phyloP scores from a whole-genome alignment of 1,140 invertebrate species.

The Prorops nasuta region DNA sequence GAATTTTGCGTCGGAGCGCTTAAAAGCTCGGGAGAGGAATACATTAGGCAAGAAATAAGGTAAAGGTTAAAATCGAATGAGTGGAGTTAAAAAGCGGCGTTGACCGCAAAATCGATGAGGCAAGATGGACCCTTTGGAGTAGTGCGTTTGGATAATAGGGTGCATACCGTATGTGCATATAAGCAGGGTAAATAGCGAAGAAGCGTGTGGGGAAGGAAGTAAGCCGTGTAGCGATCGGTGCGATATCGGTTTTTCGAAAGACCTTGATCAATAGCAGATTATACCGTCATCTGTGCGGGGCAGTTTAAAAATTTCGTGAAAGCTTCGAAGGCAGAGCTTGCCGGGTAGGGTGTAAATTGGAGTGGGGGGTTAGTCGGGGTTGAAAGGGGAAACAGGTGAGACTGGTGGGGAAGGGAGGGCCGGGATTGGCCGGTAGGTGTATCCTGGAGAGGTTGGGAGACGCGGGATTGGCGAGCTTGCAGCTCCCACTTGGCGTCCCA shows the following conservation, averaged over 20 bases:
- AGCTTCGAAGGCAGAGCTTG: slow-evolving; percentile 41
- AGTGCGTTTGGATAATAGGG: slow-evolving; percentile 7
- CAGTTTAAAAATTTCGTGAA: slow-evolving; percentile 53
- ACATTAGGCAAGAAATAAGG: not conserved
- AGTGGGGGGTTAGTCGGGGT: slow-evolving; percentile 13
- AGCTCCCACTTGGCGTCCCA: slow-evolving; percentile 32
- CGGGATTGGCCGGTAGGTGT: slow-evolving; percentile 52
- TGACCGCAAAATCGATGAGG: not conserved
- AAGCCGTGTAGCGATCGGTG: slow-evolving; percentile 29
- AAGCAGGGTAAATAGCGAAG: no score
- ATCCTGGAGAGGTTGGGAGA: slow-evolving; percentile 43
- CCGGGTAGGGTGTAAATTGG: slow-evolving; percentile 5
- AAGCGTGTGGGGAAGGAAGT: slow-evolving; percentile 12
- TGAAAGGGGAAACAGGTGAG: slow-evolving; percentile 25
- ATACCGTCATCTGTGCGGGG: slow-evolving; percentile 49
- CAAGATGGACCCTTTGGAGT: not conserved
- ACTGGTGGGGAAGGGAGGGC: slow-evolving; percentile 33
- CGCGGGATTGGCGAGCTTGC: slow-evolving; percentile 47
- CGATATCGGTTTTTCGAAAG: slow-evolving; percentile 39
- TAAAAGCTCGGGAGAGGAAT: not conserved
- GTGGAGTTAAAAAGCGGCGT: not conserved
- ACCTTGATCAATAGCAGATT: slow-evolving; percentile 54
- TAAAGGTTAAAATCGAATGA: not conserved
- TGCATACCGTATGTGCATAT: no score
- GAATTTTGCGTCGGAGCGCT: no score